Conservation (phyloP, 2,888 invertebrate species). For the Sthenelais limicola region DNA sequence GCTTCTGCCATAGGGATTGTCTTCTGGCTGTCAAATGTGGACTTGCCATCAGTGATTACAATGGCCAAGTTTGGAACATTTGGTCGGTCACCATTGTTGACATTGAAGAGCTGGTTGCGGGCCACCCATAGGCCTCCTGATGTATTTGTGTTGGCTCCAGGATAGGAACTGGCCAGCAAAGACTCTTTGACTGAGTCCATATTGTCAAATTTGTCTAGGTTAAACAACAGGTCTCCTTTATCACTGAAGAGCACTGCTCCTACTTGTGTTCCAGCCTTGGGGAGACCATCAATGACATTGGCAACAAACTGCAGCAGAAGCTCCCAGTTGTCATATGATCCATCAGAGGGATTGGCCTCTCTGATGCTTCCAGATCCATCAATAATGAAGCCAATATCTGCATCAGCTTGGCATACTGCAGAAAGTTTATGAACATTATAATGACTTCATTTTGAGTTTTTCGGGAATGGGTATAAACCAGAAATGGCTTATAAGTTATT, state of each 20-base stretch:
- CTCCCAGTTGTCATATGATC: constrained; percentile 38
- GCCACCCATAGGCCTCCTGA: constrained; percentile 45
- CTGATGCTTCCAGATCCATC: constrained; percentile 43
- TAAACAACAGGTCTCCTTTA: constrained; percentile 17
- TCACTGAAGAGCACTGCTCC: constrained; percentile 40
- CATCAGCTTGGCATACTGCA: constrained; percentile 34
- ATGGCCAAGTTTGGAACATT: constrained; percentile 31
- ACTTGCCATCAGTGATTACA: constrained; percentile 41
- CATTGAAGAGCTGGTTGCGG: constrained; percentile 14
- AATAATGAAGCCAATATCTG: constrained; percentile 41
- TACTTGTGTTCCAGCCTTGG: constrained; percentile 13
- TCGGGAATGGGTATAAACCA: too few species aligned
- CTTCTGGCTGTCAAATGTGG: constrained; percentile 23
- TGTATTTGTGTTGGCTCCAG: constrained; percentile 46
- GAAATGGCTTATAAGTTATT: too few species aligned
- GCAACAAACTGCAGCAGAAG: constrained; percentile 33
- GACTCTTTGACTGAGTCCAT: constrained; percentile 28
- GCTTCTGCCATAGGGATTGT: constrained; percentile 28
- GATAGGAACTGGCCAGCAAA: constrained; percentile 38
- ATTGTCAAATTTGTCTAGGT: constrained; percentile 16
- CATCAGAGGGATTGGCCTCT: constrained; percentile 20
- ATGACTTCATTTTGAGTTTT: too few species aligned
- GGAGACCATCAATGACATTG: constrained; percentile 28
- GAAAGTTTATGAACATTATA: too few species aligned
- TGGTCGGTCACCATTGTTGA: constrained; percentile 27